A percentile compares a stretch with the other conserved stretches of the same genome.
These are phyloP conservation scores for Luperina testacea DNA, from an alignment of 2,888 invertebrate species.

Conservation along the genomic window DNA sequence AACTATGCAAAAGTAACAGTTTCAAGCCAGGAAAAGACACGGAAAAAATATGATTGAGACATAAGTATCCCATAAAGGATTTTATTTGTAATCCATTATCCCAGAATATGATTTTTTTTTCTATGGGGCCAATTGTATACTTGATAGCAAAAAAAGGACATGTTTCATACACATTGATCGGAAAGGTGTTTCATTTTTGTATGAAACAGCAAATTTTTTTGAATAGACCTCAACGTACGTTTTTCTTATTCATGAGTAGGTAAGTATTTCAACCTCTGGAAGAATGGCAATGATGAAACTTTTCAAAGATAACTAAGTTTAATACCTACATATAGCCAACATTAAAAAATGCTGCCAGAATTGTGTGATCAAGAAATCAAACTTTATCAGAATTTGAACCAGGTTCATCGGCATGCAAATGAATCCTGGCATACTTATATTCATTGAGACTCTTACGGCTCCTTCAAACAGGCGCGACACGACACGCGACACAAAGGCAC, in stretches of 20 bases:
- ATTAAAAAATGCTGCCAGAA: background rate
- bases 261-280: background rate
- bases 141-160: background rate
- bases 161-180: background rate
- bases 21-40: too few relatives aligned
- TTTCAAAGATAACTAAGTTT: background rate
- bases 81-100: background rate
- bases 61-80: too few relatives aligned
- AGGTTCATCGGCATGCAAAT: background rate
- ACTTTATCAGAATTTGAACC: too few relatives aligned
- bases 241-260: background rate
- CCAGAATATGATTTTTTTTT: background rate
- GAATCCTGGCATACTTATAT: background rate
- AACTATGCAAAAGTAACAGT: too few relatives aligned
- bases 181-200: background rate
- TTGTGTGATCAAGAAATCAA: background rate
- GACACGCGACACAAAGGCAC: too few relatives aligned
- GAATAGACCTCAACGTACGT: too few relatives aligned
- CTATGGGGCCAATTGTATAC: fast-evolving
- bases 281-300: too few relatives aligned
- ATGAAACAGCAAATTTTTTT: background rate
- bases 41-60: background rate
- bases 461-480: too few relatives aligned
- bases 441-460: background rate
- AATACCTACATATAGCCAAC: background rate